A percentile compares a stretch with the other conserved stretches of the same genome.
Evolutionary conservation across 2,797 vertebrate genomes (phyloP).

Genomic region (Lepilemur ruficaudatus): DNA sequence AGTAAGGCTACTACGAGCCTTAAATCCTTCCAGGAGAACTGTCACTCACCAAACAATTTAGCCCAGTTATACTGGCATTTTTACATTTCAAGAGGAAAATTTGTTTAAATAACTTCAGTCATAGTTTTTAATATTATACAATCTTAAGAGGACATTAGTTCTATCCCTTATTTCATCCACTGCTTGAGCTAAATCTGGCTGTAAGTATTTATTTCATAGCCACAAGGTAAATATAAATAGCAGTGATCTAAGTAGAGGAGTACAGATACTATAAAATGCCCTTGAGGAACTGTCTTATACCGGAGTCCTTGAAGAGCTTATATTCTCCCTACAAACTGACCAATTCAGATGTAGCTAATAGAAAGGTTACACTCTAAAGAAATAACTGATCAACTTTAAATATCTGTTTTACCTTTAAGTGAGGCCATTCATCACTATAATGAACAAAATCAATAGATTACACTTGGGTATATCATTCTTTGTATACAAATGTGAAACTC

Average conservation of each 20-base stretch:
- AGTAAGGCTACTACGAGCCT: not conserved
- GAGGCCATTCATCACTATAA: not conserved
- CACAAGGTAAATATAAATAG: slow-evolving; percentile 23
- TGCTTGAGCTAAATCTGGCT: slow-evolving; percentile 13
- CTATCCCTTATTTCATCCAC: not conserved
- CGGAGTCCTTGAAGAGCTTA: not conserved
- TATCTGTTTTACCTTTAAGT: not conserved
- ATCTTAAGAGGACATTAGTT: not conserved
- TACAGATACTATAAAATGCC: not conserved
- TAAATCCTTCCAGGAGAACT: not conserved
- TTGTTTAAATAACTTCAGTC: not conserved
- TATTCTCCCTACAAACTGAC: not conserved
- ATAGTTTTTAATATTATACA: not conserved
- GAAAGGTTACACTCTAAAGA: not conserved
- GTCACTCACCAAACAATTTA: not conserved
- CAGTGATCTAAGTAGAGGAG: not conserved
- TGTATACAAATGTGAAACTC: not conserved
- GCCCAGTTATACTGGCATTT: not conserved
- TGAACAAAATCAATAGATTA: not conserved
- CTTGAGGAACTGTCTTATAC: not conserved
- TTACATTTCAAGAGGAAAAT: not conserved
- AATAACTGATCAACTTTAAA: not conserved
- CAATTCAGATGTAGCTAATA: not conserved
- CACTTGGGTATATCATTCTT: not conserved
- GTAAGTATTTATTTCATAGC: slow-evolving; percentile 43